phyloP scores from a whole-genome alignment of 2,888 invertebrate species.

The Ramazzottius varieornatus region DNA sequence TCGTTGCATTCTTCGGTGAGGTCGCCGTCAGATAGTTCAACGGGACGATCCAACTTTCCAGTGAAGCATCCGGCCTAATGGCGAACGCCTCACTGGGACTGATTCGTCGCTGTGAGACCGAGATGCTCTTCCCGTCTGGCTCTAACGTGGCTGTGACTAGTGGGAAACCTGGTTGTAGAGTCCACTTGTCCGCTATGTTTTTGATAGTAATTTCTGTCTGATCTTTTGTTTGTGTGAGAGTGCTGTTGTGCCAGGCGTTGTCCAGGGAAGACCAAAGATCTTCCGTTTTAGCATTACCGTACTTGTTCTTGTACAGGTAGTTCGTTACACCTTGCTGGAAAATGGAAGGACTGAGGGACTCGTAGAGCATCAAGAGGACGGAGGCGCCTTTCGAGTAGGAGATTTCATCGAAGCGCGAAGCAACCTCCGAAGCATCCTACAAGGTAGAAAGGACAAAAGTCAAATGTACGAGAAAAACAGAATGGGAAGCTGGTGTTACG shows the following conservation, averaged over 20 bases:
- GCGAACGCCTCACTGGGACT: too few species aligned
- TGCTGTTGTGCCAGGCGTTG: slow-evolving; percentile 21
- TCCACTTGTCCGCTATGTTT: background rate
- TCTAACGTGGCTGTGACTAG: too few species aligned
- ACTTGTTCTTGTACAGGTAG: slow-evolving; percentile 40
- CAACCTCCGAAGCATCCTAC: background rate
- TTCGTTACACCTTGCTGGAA: slow-evolving; percentile 31
- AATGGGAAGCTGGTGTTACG: too few species aligned
- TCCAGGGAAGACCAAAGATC: slow-evolving; percentile 54
- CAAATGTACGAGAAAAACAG: too few species aligned
- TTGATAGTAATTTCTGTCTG: background rate
- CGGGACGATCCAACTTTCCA: too few species aligned
- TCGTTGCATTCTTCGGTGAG: too few species aligned
- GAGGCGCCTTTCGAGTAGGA: slow-evolving; percentile 33
- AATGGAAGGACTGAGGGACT: slow-evolving; percentile 36
- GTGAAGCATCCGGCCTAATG: too few species aligned
- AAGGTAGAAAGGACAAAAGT: too few species aligned
- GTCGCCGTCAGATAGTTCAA: too few species aligned
- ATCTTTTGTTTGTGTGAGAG: background rate
- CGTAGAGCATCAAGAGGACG: slow-evolving; percentile 41
- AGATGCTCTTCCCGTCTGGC: too few species aligned
- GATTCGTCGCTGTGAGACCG: too few species aligned
- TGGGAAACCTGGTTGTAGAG: background rate
- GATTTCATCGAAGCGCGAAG: background rate
- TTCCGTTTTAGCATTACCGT: slow-evolving; percentile 42